Evolutionary conservation across 2,888 invertebrate species (phyloP).

Genomic region (Falcaria lacertinaria): DNA sequence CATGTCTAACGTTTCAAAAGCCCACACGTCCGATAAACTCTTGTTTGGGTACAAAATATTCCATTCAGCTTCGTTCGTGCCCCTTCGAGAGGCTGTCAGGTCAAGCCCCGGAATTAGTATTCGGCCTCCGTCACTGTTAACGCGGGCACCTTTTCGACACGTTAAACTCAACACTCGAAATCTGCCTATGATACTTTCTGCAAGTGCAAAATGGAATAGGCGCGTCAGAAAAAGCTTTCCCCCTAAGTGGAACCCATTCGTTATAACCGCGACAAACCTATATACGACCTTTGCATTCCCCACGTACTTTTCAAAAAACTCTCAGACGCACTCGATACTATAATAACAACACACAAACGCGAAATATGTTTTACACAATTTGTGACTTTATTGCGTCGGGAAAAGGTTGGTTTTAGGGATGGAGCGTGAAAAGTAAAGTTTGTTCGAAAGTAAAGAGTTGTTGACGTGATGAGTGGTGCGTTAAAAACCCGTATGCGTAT

Average conservation of each 20-base stretch:
- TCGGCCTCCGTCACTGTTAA: neutral
- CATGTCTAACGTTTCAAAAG: neutral
- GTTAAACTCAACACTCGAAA: neutral
- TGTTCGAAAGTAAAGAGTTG: slow-evolving; percentile 29
- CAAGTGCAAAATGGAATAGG: neutral
- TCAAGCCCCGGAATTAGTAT: neutral
- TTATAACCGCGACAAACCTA: slow-evolving; percentile 20
- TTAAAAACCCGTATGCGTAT: slow-evolving; percentile 29
- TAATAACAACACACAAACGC: slow-evolving; percentile 22
- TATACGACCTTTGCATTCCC: slow-evolving; percentile 23
- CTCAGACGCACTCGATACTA: slow-evolving; percentile 39
- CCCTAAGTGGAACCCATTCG: slow-evolving; percentile 10
- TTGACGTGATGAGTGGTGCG: slow-evolving; percentile 32
- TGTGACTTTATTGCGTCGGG: slow-evolving; percentile 10
- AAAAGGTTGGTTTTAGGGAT: slow-evolving; percentile 12
- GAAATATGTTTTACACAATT: slow-evolving; percentile 10
- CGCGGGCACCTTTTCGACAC: neutral
- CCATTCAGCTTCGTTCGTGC: neutral
- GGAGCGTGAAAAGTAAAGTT: slow-evolving; percentile 15
- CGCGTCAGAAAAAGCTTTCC: neutral
- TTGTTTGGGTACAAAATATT: neutral
- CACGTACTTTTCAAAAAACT: slow-evolving; percentile 1
- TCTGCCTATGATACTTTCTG: neutral
- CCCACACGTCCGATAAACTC: neutral
- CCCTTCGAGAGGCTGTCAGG: neutral